Evolutionary conservation across 2,888 invertebrate species (phyloP), one percentile per base, ranked within the genome.

Genomic region (Tuta absoluta): DNA sequence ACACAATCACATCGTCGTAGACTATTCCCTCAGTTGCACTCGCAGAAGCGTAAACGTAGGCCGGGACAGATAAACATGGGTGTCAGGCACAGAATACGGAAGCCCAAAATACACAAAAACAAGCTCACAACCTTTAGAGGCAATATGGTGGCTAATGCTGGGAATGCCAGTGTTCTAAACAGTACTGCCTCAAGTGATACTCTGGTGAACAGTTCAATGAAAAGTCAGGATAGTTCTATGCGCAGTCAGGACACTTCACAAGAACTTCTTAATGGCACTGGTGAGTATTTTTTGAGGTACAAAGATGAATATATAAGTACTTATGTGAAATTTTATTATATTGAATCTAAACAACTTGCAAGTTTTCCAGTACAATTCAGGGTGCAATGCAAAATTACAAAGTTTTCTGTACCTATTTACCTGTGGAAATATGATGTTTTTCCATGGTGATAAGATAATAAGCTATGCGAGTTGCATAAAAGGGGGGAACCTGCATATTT

Each of bases 51-150:
- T 59, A 78, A 86, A 66, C 85, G 87, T 28, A 85, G 82, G 61
- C 90, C 89, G 11, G 94, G 94, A 0, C 92, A 93, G 76, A 94
- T 95, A n/a, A 95, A 95, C 75, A 85, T 92, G 66, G 95, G 95
- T 0, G 95, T 95, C 0, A 82, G 87, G 65, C 95, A 95, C 74
- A 93, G 91, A 67, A 94, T 95, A 62, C 89, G 91, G 59, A 94
- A 93, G 76, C 94, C 94, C 0, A 95, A 93, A 80, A 77, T 86
- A 0, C 88, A 89, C 38, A 89, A 86, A 67, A 75, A 71, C 48
- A 86, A 84, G 62, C 69, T 73, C 7, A 19, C 33, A 19, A 28
- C 33, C 8, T 33, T 23, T 7, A 14, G 8, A 24, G n/a, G 17
- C 17, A 60, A 45, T 24, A 24, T 45, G n/a, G 11, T 19, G 12